Evolutionary conservation across 2,113 vertebrate genomes (phyloP).

Genomic region (Aptenodytes forsteri): DNA sequence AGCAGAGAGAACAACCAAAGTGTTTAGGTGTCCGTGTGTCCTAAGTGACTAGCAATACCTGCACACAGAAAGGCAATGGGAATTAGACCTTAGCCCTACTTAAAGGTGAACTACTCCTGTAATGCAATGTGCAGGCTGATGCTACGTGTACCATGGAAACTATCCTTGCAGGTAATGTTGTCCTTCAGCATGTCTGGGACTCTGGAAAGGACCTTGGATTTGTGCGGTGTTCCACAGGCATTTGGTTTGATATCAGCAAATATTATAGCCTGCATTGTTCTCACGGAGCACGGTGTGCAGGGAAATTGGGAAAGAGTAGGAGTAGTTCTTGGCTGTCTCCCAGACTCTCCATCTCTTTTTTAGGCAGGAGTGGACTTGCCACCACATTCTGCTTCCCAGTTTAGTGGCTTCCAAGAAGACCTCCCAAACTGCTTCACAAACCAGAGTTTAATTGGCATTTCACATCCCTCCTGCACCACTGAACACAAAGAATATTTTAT

Average conservation of each 20-base stretch:
- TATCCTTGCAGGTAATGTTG: not conserved
- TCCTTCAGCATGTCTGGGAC: not conserved
- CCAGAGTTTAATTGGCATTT: not conserved
- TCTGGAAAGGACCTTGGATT: not conserved
- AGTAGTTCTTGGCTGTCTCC: not conserved
- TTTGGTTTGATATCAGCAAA: not conserved
- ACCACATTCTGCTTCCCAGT: not conserved
- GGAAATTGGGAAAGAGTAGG: not conserved
- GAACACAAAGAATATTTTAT: not conserved
- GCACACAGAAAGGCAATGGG: rapidly evolving
- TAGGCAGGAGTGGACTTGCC: not conserved
- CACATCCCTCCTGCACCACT: not conserved
- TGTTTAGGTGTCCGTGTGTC: not conserved
- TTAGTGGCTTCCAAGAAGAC: not conserved
- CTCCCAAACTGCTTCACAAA: not conserved
- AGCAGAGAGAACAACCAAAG: not conserved
- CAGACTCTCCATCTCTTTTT: not conserved
- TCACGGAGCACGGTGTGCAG: not conserved
- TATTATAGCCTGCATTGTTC: rapidly evolving
- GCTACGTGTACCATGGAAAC: rapidly evolving
- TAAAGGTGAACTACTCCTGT: not conserved
- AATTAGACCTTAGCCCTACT: too few relatives aligned
- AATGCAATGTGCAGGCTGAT: not conserved
- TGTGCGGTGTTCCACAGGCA: not conserved
- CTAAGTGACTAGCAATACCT: not conserved